phyloP scores from a whole-genome alignment of 1,140 invertebrate species.

The Panonychus citri region DNA sequence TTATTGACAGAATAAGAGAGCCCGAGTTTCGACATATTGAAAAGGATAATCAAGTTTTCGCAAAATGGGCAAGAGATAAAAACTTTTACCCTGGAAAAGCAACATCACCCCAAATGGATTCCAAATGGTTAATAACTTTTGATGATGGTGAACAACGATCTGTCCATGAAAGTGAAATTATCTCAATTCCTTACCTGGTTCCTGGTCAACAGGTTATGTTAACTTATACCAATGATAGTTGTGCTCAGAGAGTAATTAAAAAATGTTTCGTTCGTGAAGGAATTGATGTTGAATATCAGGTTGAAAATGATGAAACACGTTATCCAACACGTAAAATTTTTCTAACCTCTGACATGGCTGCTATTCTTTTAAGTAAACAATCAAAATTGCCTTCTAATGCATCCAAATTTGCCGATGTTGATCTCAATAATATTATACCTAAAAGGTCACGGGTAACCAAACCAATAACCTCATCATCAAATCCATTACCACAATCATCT shows the following conservation, averaged over 20 bases:
- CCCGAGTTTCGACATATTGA: neutral
- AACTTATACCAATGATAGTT: conserved; percentile 9
- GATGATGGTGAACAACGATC: conserved; percentile 12
- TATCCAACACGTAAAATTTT: conserved; percentile 4
- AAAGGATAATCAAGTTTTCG: conserved; percentile 10
- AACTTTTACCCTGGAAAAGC: conserved; percentile 15
- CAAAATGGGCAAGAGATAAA: conserved; percentile 14
- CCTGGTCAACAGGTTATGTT: conserved; percentile 7
- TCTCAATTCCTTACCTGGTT: conserved; percentile 1
- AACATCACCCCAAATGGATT: conserved; percentile 4
- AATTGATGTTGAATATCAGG: neutral
- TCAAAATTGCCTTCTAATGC: neutral
- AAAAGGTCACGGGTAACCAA: conserved; percentile 1
- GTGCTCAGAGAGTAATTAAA: conserved; percentile 3
- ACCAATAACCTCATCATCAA: neutral
- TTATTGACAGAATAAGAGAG: neutral
- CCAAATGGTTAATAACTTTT: conserved; percentile 14
- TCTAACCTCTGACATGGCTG: conserved; percentile 2
- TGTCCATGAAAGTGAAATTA: conserved; percentile 12
- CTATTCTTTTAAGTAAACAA: neutral
- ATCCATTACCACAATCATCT: neutral
- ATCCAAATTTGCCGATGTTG: conserved; percentile 10
- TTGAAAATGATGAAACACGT: conserved; percentile 1
- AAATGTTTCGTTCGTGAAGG: neutral
- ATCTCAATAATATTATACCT: conserved; percentile 10